Evolutionary conservation across 2,888 invertebrate species (phyloP), one percentile per base, ranked within the genome.

Genomic region (Ennomos quercinarius): DNA sequence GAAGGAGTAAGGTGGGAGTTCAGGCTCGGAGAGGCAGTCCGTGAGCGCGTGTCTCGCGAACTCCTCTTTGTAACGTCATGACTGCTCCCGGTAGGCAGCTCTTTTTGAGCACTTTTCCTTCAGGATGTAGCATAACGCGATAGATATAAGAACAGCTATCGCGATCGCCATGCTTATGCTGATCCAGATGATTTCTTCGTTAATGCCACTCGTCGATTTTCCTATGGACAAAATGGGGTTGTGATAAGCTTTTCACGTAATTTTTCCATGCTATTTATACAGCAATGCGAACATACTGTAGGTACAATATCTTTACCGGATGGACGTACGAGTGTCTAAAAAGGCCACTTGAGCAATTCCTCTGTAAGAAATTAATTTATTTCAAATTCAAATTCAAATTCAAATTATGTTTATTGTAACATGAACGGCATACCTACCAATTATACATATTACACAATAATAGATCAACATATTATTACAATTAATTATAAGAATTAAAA

Each of bases 161-260:
- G 96, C 95, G 66, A 96, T 95, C 38, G 96, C 96, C 96, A 97
- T 96, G 53, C 96, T 96, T 83, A 97, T 96, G 89, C 96, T 96
- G 77, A 97, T 96, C 97, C 97, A 97, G 80, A 97, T 97, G 71
- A 97, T 97, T 86, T 97, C 97, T 83, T 97, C 97, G 86, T 97
- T 97, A 84, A 97, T 96, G 59, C 97, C 97, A 74, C 96, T 96
- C 78, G 96, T 96, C 35, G 96, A 96, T 74, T 96, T 95, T 57
- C 96, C 97, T 97, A 93, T n/a, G 66, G 64, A 62, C 57, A 66
- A 70, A 54, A 42, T 42, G 12, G 12, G 43, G 41, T 11, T 11
- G 9, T 44, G 37, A 40, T 52, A 52, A 34, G 9, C 44, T 34
- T 8, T 27, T 27, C 27, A 27, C 27, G 6, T 27, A 27, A 5